Evolutionary conservation across 1,140 invertebrate genomes (phyloP).

Genomic region (Drosophila navojoa): DNA sequence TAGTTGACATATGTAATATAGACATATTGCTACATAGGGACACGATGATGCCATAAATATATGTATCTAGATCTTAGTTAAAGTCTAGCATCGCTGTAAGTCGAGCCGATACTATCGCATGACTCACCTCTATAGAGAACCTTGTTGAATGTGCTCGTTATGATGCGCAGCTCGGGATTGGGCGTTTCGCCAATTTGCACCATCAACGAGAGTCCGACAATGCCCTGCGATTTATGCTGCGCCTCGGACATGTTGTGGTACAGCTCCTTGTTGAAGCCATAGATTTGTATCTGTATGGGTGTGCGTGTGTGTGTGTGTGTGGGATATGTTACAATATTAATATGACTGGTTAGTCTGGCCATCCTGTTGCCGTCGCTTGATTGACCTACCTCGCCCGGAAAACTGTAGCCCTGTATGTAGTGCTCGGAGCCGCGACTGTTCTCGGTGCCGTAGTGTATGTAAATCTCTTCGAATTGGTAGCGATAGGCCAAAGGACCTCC

Average conservation of each 20-base stretch:
- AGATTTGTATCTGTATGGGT: slow-evolving; percentile 93
- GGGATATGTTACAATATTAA: slow-evolving; percentile 9
- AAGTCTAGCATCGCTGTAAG: not conserved
- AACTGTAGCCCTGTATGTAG: slow-evolving; percentile 95
- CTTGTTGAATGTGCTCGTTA: slow-evolving; percentile 94
- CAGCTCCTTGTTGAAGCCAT: slow-evolving; percentile 98
- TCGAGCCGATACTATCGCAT: not conserved
- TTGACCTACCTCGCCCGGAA: slow-evolving; percentile 94
- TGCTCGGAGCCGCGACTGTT: slow-evolving; percentile 96
- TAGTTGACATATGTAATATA: too few species aligned
- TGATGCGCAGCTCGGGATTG: slow-evolving; percentile 92
- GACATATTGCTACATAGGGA: too few species aligned
- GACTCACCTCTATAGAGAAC: slow-evolving; percentile 91
- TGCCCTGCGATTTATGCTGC: slow-evolving; percentile 95
- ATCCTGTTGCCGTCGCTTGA: not conserved
- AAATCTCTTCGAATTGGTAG: slow-evolving; percentile 97
- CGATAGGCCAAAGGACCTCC: slow-evolving; percentile 97
- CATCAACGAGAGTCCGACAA: slow-evolving; percentile 96
- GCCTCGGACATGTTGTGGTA: slow-evolving; percentile 98
- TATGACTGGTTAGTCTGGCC: not conserved
- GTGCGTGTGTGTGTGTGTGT: not conserved
- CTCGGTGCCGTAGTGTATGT: slow-evolving; percentile 96
- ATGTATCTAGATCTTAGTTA: too few species aligned
- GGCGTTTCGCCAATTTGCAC: slow-evolving; percentile 95
- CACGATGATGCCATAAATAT: too few species aligned